These are phyloP conservation scores for Stegostoma tigrinum DNA, from an alignment of 2,113 vertebrate species.

Conservation along the genomic window DNA sequence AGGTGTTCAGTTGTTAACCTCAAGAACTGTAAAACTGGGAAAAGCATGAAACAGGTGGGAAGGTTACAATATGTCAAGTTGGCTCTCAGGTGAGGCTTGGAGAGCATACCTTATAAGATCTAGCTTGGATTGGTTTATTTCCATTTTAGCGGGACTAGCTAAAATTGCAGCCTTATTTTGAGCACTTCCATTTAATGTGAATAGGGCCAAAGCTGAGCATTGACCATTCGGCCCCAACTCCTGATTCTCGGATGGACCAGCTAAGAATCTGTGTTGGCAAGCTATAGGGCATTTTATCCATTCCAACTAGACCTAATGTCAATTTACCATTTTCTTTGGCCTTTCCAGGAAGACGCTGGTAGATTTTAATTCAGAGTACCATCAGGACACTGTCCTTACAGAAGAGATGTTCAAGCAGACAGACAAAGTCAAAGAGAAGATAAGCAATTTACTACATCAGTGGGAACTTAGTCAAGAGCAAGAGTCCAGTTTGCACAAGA, in stretches of 20 bases:
- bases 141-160: not conserved
- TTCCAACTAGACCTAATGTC: not conserved
- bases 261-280: not conserved
- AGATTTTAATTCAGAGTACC: conserved; percentile 23
- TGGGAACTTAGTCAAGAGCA: conserved; percentile 32
- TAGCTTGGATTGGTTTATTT: not conserved
- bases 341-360: conserved; percentile 22
- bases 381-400: not conserved
- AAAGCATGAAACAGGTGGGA: not conserved
- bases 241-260: not conserved
- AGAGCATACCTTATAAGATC: not conserved
- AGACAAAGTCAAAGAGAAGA: conserved; percentile 26
- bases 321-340: not conserved
- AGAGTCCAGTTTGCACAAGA: conserved; percentile 34
- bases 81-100: not conserved
- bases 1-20: not conserved
- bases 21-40: not conserved
- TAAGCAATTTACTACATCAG: conserved; percentile 1
- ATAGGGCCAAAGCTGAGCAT: not conserved
- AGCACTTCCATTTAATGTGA: not conserved
- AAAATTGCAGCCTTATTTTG: not conserved
- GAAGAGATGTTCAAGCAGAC: conserved; percentile 31
- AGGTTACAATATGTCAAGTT: not conserved
- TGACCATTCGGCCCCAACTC: not conserved
- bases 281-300: not conserved